Evolutionary conservation across 2,113 vertebrate genomes (phyloP).

Genomic region (Struthidea cinerea): DNA sequence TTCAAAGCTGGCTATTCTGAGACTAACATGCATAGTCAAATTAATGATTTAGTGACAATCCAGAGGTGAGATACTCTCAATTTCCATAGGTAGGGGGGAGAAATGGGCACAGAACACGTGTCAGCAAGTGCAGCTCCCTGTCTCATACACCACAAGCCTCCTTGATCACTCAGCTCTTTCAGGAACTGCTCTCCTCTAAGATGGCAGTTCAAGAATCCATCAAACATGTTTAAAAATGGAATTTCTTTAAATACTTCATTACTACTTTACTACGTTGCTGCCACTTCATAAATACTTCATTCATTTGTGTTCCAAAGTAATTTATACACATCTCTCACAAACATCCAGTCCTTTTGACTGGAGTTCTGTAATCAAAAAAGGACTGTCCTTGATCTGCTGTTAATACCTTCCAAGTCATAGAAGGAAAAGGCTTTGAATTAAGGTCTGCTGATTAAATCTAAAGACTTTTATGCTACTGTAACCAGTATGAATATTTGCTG

Average conservation of each 20-base stretch:
- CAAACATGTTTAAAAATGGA: neutral
- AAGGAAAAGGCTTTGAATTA: neutral
- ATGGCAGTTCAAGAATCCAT: neutral
- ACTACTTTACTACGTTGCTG: neutral
- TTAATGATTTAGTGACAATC: neutral
- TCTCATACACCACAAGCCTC: neutral
- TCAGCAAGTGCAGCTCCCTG: neutral
- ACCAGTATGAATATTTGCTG: neutral
- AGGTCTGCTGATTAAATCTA: neutral
- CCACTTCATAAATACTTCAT: neutral
- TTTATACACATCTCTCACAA: neutral
- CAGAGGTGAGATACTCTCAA: neutral
- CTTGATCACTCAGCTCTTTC: neutral
- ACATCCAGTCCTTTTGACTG: neutral
- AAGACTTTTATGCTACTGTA: neutral
- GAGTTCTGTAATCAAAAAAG: neutral
- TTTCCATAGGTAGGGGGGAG: neutral
- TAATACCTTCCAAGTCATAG: neutral
- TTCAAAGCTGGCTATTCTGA: neutral
- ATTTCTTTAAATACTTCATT: neutral
- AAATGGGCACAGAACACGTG: neutral
- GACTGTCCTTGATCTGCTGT: neutral
- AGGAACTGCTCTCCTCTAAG: neutral
- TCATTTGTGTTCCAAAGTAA: neutral
- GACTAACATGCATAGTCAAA: neutral